Conservation (phyloP, 2,797 vertebrate genomes). For the Falco columbarius region DNA sequence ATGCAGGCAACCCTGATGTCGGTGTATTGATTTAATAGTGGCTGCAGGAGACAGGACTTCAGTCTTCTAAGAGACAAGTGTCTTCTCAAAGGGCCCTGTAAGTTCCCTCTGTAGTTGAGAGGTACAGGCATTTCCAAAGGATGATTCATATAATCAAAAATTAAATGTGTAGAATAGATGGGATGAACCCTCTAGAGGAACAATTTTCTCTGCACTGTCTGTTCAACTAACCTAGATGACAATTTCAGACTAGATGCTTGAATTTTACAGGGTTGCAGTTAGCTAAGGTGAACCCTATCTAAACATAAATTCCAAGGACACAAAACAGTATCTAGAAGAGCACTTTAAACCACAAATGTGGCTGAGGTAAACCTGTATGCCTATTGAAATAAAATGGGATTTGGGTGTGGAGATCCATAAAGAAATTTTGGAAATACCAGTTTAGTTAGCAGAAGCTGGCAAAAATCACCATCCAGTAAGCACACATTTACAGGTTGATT, state of each 20-base stretch:
- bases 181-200: slow-evolving; percentile 9
- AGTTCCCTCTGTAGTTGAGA: background rate
- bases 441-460: background rate
- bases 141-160: slow-evolving; percentile 5
- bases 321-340: background rate
- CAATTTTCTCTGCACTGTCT: slow-evolving; percentile 21
- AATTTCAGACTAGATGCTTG: background rate
- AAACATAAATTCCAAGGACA: background rate
- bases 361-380: background rate
- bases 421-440: background rate
- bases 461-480: background rate
- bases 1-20: background rate
- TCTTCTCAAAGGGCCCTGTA: background rate
- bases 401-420: background rate
- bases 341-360: background rate
- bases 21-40: background rate
- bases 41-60: background rate
- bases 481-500: background rate
- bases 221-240: slow-evolving; percentile 16
- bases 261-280: slow-evolving; percentile 6
- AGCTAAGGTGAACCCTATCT: background rate
- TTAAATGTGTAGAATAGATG: slow-evolving; percentile 4
- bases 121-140: background rate
- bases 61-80: background rate
- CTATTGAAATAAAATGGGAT: background rate